A percentile compares a stretch with the other conserved stretches of the same genome.
These are phyloP conservation scores for Syrrhaptes paradoxus DNA, from an alignment of 2,113 vertebrate genomes.

Conservation along the genomic window DNA sequence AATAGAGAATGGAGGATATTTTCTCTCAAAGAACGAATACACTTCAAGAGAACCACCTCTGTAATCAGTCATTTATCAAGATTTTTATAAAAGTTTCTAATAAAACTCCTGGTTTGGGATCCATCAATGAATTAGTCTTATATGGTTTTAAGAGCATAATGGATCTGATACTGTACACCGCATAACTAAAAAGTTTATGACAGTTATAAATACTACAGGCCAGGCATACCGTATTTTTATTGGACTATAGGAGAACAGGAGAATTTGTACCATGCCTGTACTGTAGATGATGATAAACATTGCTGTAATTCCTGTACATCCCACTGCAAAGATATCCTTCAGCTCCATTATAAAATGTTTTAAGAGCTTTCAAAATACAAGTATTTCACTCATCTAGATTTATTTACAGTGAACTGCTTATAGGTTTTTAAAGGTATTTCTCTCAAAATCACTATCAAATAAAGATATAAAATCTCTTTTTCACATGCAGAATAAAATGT, in stretches of 20 bases:
- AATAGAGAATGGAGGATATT: background rate
- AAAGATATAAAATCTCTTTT: background rate
- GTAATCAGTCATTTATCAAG: background rate
- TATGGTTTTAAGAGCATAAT: background rate
- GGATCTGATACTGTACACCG: background rate
- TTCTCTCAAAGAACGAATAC: background rate
- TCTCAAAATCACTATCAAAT: background rate
- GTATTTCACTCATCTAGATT: background rate
- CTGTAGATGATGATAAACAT: background rate
- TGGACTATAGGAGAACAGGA: background rate
- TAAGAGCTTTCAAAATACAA: slow-evolving; percentile 3
- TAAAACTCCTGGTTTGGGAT: background rate
- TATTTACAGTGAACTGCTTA: background rate
- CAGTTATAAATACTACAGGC: background rate
- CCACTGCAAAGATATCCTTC: background rate
- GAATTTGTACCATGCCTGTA: background rate
- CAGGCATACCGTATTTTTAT: background rate
- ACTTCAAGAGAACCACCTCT: background rate
- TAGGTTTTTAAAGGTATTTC: background rate
- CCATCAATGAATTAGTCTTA: background rate
- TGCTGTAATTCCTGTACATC: background rate
- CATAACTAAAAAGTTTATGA: background rate
- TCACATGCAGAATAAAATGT: background rate
- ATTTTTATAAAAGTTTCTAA: background rate
- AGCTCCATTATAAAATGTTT: background rate